A percentile compares a stretch with the other conserved stretches of the same genome.
phyloP scores from a whole-genome alignment of 1,140 invertebrate genomes.

The Helicoverpa armigera region DNA sequence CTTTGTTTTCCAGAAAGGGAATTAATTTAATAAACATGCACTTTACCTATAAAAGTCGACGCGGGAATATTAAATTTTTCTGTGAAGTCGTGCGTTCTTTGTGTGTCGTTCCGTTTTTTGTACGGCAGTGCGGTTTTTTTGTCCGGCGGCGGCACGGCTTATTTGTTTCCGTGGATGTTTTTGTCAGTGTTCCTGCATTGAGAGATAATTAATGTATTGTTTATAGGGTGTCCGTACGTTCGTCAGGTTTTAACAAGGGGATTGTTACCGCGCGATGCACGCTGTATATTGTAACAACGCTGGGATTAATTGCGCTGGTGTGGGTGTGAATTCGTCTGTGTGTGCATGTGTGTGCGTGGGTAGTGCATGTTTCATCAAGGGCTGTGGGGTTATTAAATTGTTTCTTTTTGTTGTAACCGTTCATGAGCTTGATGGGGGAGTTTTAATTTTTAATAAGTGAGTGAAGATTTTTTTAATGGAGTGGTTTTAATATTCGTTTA shows the following conservation, averaged over 20 bases:
- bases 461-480: not conserved
- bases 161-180: not conserved
- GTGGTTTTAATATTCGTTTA: not conserved
- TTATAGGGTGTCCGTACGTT: not conserved
- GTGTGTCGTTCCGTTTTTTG: not conserved
- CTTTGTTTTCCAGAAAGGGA: not conserved
- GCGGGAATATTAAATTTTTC: not conserved
- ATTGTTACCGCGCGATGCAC: not conserved
- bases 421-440: not conserved
- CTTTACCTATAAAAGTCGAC: not conserved
- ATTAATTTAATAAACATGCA: slow-evolving; percentile 20
- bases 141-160: not conserved
- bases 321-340: not conserved
- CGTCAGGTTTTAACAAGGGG: slow-evolving; percentile 18
- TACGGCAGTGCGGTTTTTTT: not conserved
- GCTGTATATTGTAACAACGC: not conserved
- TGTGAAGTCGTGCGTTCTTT: not conserved
- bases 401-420: not conserved
- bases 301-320: slow-evolving; percentile 7
- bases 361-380: not conserved
- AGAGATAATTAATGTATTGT: not conserved
- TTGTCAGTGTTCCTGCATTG: not conserved
- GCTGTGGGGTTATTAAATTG: slow-evolving; percentile 17
- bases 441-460: not conserved
- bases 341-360: not conserved